Percentiles rank a stretch among this genome's conserved stretches.
Conservation (phyloP, 2,113 vertebrate genomes). For the Neotoma lepida region DNA sequence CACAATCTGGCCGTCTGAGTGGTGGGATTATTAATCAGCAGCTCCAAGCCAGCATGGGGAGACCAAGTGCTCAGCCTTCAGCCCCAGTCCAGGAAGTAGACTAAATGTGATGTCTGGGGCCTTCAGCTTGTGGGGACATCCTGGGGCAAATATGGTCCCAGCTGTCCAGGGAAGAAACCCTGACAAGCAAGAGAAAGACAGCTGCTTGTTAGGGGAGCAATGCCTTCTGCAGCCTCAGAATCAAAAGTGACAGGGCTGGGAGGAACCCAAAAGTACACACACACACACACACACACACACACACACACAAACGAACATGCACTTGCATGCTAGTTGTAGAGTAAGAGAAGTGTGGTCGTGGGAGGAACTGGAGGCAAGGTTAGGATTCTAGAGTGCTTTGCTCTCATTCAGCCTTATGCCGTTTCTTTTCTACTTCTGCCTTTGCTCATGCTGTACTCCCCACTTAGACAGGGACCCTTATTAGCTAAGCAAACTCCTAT, state of each 20-base stretch:
- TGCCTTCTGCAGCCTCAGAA: background rate
- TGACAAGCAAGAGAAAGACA: background rate
- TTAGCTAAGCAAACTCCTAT: background rate
- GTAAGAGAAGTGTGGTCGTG: background rate
- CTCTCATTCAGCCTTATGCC: fast-evolving
- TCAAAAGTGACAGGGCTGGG: background rate
- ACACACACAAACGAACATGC: background rate
- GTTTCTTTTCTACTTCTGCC: background rate
- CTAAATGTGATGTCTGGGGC: slow-evolving; percentile 1
- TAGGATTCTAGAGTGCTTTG: background rate
- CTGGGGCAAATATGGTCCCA: background rate
- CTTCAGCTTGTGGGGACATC: background rate
- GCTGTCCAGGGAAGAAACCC: background rate
- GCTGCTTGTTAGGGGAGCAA: background rate
- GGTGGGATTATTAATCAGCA: background rate
- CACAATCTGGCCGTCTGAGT: fast-evolving
- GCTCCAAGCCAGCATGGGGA: background rate
- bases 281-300: no score
- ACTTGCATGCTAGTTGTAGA: background rate
- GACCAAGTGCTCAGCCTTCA: background rate
- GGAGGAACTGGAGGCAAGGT: background rate
- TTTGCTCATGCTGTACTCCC: background rate
- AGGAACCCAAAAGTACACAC: background rate
- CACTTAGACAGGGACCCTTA: background rate
- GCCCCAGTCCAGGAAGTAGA: slow-evolving; percentile 20